Evolutionary conservation across 2,888 invertebrate genomes (phyloP).

Genomic region (Meteorus colon): DNA sequence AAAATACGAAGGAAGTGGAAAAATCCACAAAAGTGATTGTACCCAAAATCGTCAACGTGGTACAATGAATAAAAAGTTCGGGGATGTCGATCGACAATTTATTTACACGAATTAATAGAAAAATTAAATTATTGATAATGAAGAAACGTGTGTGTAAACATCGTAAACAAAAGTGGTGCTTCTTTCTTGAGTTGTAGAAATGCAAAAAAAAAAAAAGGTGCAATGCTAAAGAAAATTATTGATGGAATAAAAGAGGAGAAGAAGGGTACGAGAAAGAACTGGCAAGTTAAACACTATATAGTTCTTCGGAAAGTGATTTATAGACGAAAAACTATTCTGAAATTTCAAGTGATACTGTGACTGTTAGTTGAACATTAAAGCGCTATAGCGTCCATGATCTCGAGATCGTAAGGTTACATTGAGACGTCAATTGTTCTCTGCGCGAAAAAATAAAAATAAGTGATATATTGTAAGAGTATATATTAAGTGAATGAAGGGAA

Average conservation of each 20-base stretch:
- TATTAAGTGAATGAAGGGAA: conserved; percentile 17
- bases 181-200: conserved; percentile 52
- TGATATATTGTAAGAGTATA: conserved; percentile 23
- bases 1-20: conserved; percentile 36
- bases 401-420: not conserved
- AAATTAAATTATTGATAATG: not conserved
- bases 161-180: conserved; percentile 62
- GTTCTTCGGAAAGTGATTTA: not conserved
- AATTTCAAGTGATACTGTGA: conserved; percentile 21
- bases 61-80: not conserved
- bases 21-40: not conserved
- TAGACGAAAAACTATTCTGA: not conserved
- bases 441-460: not conserved
- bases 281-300: not conserved
- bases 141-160: not conserved
- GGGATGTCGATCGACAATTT: conserved; percentile 11
- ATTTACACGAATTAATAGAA: not conserved
- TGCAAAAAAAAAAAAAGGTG: conserved; percentile 16
- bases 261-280: not conserved
- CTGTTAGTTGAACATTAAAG: not conserved
- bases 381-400: conserved; percentile 22
- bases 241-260: not conserved
- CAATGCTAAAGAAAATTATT: conserved; percentile 25
- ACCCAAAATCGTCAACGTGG: conserved; percentile 2
- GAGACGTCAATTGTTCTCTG: conserved; percentile 4